Percentiles rank a stretch among this genome's conserved stretches.
phyloP scores from a whole-genome alignment of 2,113 vertebrate genomes.

The Pelvicachromis taeniatus region DNA sequence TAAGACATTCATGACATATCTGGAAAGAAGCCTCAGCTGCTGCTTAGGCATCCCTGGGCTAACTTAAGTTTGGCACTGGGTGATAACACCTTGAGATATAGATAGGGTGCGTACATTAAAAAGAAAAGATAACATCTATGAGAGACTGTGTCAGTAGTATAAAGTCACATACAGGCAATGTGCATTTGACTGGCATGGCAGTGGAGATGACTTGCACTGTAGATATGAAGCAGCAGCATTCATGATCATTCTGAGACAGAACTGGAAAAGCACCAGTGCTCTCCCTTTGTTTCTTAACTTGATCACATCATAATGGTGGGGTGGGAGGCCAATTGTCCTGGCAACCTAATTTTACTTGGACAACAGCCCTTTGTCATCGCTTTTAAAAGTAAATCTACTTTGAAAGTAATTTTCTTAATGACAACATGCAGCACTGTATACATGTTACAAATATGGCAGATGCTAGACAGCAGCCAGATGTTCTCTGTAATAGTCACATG shows the following conservation, averaged over 20 bases:
- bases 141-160: background rate
- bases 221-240: slow-evolving; percentile 51
- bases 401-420: background rate
- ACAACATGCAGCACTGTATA: background rate
- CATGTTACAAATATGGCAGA: slow-evolving; percentile 20
- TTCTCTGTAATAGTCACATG: background rate
- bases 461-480: slow-evolving; percentile 9
- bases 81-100: slow-evolving; percentile 11
- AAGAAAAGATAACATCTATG: background rate
- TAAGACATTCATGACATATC: slow-evolving; percentile 34
- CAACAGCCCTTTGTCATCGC: background rate
- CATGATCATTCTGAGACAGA: slow-evolving; percentile 8
- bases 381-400: slow-evolving; percentile 25
- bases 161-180: slow-evolving; percentile 20
- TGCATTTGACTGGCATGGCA: slow-evolving; percentile 25
- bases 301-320: slow-evolving; percentile 28
- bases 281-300: slow-evolving; percentile 15
- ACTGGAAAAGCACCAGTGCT: slow-evolving; percentile 42
- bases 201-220: slow-evolving; percentile 37
- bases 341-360: slow-evolving; percentile 33
- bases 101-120: background rate
- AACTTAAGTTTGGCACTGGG: slow-evolving; percentile 58
- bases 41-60: background rate
- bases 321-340: slow-evolving; percentile 9
- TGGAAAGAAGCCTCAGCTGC: background rate